Base-by-base conservation (phyloP, 2,797 vertebrate species). In the Spinibarbus caldwelli region DNA sequence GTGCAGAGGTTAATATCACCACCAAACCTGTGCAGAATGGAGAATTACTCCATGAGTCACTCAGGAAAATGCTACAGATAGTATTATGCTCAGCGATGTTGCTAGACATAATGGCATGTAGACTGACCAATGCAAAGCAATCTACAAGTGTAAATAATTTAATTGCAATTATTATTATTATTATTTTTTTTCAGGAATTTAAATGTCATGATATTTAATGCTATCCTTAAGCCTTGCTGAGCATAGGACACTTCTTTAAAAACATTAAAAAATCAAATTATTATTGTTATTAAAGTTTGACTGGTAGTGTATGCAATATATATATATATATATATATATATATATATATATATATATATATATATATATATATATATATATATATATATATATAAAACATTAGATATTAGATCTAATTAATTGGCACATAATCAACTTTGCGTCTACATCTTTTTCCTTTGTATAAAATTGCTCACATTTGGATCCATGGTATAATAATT, bases 1-100 rank as follows among this genome's bases (percentile, higher is more conserved):
- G 82, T 76, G 80, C 80, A 57, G n/a, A 82, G n/a, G 49, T 41
- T 41, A 67, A 83, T 80, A 68, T 66, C 34, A 29, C 71, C 14
- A 45, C 8, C 54, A 64, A 82, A 82, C 21, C 54, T 73, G 80
- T 45, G 38, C 19, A 66, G 71, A 75, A 83, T 83, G 23, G 45
- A 76, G 45, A 67, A 49, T 66, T 52, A 52, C 52, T 29, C 26
- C 11, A 3, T 6, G 5, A 7, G 14, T 62, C 17, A 29, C 17
- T 52, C 31, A 7, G 52, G 72, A 23, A 66, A 67, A 75, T 75
- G 17, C 14, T 41, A 54, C 34, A 70, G 15, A 52, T 38, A 68
- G 66, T 29, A 26, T 52, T 52, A 36, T 71, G 34, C 11, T 47
- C 5, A 21, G 41, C 1, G 11, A 14, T 4, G 6, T 49, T 64